Percentiles rank a stretch among this genome's conserved stretches.
Evolutionary conservation across 1,140 invertebrate species (phyloP).

Genomic region (Drosophila aff.): DNA sequence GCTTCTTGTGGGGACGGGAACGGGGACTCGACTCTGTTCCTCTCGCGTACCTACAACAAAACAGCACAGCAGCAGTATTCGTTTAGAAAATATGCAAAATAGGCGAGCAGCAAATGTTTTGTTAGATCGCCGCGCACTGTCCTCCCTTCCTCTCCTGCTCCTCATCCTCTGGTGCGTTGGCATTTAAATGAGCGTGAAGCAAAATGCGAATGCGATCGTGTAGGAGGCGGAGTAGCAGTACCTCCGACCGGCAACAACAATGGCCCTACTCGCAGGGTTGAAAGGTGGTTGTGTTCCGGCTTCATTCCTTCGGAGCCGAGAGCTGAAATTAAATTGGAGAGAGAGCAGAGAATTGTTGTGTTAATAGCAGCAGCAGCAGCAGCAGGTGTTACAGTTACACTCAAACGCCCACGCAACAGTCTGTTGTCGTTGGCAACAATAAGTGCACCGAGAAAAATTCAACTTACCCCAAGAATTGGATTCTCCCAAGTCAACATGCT

Average conservation of each 20-base stretch:
- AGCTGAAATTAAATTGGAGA: conserved; percentile 66
- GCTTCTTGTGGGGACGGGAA: conserved; percentile 29
- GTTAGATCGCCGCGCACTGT: conserved; percentile 15
- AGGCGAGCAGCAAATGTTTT: conserved; percentile 44
- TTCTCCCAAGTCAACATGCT: too few species aligned
- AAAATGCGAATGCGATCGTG: conserved; percentile 41
- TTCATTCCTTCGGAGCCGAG: conserved; percentile 32
- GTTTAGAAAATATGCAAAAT: conserved; percentile 77
- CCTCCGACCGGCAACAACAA: conserved; percentile 13
- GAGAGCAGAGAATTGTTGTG: conserved; percentile 41
- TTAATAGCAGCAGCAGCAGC: conserved; percentile 35
- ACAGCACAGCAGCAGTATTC: conserved; percentile 22
- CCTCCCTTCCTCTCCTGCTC: conserved; percentile 5
- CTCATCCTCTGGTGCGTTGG: conserved; percentile 54
- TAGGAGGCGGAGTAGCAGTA: conserved; percentile 13
- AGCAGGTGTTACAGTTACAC: conserved; percentile 45
- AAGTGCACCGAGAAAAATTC: conserved; percentile 16
- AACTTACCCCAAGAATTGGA: not conserved
- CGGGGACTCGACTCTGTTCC: not conserved
- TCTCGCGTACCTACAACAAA: conserved; percentile 33
- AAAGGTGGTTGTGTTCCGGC: conserved; percentile 74
- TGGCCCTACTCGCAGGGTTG: conserved; percentile 52
- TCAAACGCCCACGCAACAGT: conserved; percentile 54
- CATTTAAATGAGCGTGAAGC: conserved; percentile 66
- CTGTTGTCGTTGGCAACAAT: conserved; percentile 21